Evolutionary conservation across 2,797 vertebrate genomes (phyloP), one percentile per base, ranked within the genome.

Genomic region (Sebastes matsubarae): DNA sequence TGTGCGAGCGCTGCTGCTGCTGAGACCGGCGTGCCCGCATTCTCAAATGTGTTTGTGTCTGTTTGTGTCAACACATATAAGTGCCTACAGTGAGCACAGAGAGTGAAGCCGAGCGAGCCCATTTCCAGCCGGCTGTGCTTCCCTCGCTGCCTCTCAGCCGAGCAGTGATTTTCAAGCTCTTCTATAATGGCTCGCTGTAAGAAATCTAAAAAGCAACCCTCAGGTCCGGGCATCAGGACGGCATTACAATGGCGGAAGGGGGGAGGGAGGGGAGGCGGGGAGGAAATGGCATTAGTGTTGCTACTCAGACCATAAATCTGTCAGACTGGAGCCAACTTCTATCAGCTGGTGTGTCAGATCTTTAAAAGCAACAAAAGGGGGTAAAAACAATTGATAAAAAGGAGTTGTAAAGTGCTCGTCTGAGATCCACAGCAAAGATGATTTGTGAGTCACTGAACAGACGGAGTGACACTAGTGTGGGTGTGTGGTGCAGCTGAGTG

Each of bases 161-260:
- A 89, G 82, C 78, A 50, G 79, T 85, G 89, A 90, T 89, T 93
- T 84, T 79, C 81, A 75, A 68, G 70, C 85, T 75, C 75, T 18
- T 66, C 34, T 75, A 70, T 89, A 87, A 92, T 88, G 88, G 87
- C 58, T 79, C 67, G 14, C 81, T 89, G 90, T 82, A 86, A 90
- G 87, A 79, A 89, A 91, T 84, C 88, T 79, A 89, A 83, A 87
- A 85, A 86, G 70, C 83, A 84, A 72, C 83, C 87, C 81, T 73
- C 54, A 63, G 86, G 87, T 83, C 64, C 30, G 32, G 68, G 85
- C 80, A 76, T 72, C 70, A 66, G 77, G 80, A 66, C 81, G 13
- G 75, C 81, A 79, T 85, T 78, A 85, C 78, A 85, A 83, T 79
- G 71, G 66, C 9, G 5, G n/a, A 20, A 65, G 54, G n/a, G 22